These are phyloP conservation scores for Urocynchramus pylzowi DNA, from an alignment of 2,113 vertebrate species.

Conservation along the genomic window DNA sequence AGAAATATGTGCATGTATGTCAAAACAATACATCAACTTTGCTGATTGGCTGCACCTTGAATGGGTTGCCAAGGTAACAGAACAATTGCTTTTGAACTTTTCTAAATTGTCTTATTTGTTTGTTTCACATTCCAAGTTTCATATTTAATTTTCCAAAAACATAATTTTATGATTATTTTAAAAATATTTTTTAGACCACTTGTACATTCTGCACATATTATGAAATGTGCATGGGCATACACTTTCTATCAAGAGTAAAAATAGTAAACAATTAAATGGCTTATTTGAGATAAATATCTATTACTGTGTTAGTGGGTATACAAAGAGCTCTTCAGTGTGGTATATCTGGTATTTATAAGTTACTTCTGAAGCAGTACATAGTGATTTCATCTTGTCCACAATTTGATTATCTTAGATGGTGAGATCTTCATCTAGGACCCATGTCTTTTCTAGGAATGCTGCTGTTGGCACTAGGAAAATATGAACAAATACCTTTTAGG, in stretches of 20 bases:
- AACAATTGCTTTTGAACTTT: constrained; percentile 84
- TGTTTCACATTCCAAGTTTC: constrained; percentile 42
- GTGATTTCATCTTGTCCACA: not conserved
- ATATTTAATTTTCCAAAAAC: constrained; percentile 20
- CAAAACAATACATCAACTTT: constrained; percentile 82
- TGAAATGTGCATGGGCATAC: not conserved
- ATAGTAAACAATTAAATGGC: not conserved
- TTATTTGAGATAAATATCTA: not conserved
- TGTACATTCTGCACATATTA: not conserved
- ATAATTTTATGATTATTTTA: not conserved
- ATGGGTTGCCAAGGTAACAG: constrained; percentile 79
- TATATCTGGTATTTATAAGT: not conserved
- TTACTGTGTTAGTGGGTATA: not conserved
- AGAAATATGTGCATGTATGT: constrained; percentile 75
- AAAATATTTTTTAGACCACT: not conserved
- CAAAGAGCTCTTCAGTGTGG: not conserved
- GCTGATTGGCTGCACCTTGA: constrained; percentile 77
- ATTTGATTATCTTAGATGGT: not conserved
- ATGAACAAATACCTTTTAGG: not conserved
- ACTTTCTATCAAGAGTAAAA: not conserved
- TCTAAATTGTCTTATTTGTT: constrained; percentile 74
- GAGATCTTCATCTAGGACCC: not conserved
- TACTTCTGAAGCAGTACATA: not conserved
- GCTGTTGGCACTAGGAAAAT: not conserved
- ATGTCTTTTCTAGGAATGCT: not conserved